Conservation (phyloP, 2,113 vertebrate genomes). For the Progne subis region DNA sequence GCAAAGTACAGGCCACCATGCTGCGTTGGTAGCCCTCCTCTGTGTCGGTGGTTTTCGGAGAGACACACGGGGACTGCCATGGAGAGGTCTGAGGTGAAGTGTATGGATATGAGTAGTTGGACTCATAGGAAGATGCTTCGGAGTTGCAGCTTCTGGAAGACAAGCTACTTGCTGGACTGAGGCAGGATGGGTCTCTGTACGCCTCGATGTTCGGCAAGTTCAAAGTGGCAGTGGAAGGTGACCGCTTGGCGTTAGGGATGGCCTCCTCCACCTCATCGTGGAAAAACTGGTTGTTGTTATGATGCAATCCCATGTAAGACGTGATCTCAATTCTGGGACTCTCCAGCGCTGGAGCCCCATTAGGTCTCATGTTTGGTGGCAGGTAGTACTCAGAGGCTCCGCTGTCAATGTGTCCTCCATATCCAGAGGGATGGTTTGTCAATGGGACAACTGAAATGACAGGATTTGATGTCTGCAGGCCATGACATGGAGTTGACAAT, state of each 20-base stretch:
- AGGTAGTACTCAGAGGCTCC: slow-evolving; percentile 85
- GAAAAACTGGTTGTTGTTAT: slow-evolving; percentile 81
- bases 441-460: slow-evolving; percentile 82
- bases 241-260: slow-evolving; percentile 78
- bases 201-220: slow-evolving; percentile 88
- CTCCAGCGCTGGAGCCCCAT: slow-evolving; percentile 86
- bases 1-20: slow-evolving; percentile 87
- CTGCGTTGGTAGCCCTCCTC: slow-evolving; percentile 80
- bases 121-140: slow-evolving; percentile 94
- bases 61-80: slow-evolving; percentile 96
- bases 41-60: slow-evolving; percentile 84
- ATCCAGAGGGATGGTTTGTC: slow-evolving; percentile 83
- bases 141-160: slow-evolving; percentile 97
- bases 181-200: slow-evolving; percentile 91
- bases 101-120: slow-evolving; percentile 91
- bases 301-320: slow-evolving; percentile 84
- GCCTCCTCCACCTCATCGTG: slow-evolving; percentile 86
- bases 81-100: slow-evolving; percentile 94
- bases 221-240: slow-evolving; percentile 88
- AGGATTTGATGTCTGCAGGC: slow-evolving; percentile 84
- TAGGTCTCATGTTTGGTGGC: slow-evolving; percentile 80
- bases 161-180: slow-evolving; percentile 94
- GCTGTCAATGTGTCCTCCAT: slow-evolving; percentile 80
- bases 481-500: slow-evolving; percentile 86
- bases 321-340: slow-evolving; percentile 98